Conservation (phyloP, 2,113 vertebrate genomes). For the Oreocharis arfaki region DNA sequence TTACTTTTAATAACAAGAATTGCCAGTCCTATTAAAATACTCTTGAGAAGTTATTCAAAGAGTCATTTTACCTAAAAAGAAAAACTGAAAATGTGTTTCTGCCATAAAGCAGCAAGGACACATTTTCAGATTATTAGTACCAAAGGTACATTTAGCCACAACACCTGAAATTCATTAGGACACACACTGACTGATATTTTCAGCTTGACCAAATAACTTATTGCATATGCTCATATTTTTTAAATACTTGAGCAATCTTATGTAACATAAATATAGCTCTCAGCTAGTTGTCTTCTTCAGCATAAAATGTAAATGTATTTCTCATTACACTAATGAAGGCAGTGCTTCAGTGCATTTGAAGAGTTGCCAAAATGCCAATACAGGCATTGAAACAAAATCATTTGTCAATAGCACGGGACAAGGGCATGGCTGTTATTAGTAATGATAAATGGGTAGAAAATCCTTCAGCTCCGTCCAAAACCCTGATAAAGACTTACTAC, state of each 20-base stretch:
- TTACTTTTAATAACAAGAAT: neutral
- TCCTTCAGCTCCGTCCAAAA: neutral
- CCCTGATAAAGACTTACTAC: neutral
- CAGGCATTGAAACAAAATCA: neutral
- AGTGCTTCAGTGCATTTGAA: neutral
- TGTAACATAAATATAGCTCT: neutral
- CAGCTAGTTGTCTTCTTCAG: neutral
- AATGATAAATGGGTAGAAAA: neutral
- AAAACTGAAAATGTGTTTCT: neutral
- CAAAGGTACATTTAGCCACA: neutral
- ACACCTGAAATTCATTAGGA: neutral
- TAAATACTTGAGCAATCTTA: neutral
- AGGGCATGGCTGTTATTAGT: neutral
- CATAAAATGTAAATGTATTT: neutral
- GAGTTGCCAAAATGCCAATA: neutral
- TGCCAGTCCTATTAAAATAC: neutral
- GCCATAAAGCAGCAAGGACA: neutral
- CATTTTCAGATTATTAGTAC: neutral
- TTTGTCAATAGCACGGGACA: neutral
- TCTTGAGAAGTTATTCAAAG: neutral
- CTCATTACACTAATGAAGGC: neutral
- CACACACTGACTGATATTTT: accelerated
- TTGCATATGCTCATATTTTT: neutral
- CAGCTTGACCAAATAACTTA: neutral
- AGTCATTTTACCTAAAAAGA: neutral